Evolutionary conservation across 2,888 invertebrate genomes (phyloP), one percentile per base, ranked within the genome.

Genomic region (Eupithecia tripunctaria): DNA sequence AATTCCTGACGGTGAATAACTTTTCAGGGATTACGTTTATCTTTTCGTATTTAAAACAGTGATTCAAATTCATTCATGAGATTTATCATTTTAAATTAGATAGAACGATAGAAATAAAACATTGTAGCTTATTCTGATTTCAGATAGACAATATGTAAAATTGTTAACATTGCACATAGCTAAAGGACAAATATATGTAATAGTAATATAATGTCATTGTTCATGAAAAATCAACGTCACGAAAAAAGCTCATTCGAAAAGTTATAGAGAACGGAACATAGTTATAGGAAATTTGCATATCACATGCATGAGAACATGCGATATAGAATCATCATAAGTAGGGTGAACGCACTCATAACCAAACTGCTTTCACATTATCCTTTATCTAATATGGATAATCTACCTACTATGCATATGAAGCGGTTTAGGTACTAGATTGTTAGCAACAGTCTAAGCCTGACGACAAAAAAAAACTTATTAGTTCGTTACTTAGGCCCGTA

Each of bases 281-380:
- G 29, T 36, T 21, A 63, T 36, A 29, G 18, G 36, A 63, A 63
- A 63, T 70, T 68, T 56, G 14, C 72, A 70, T 75, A 74, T 68
- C 56, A 65, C 41, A 41, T 41, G 41, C 41, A 41, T 41, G 41
- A 70, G 63, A 15, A 74, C 71, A 71, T 70, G 68, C 74, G 25
- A 75, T 66, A 66, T 69, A 65, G 36, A 59, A 69, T 63, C 43
- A 59, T 7, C 56, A 25, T 68, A 72, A 71, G 66, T 68, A 65
- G 74, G 72, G 70, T 74, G 62, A 77, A 74, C 62, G 70, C 41
- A 60, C 73, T 69, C 71, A 73, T 74, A 69, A 72, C 67, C 18
- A 36, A 56, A 21, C 25, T 25, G 62, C 32, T 29, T 62, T 63
- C 60, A 60, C 10, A 63, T 63, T 36, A 56, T 25, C 25, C 56